Evolutionary conservation across 1,140 invertebrate genomes (phyloP).

Genomic region (Drosophila baimaii): DNA sequence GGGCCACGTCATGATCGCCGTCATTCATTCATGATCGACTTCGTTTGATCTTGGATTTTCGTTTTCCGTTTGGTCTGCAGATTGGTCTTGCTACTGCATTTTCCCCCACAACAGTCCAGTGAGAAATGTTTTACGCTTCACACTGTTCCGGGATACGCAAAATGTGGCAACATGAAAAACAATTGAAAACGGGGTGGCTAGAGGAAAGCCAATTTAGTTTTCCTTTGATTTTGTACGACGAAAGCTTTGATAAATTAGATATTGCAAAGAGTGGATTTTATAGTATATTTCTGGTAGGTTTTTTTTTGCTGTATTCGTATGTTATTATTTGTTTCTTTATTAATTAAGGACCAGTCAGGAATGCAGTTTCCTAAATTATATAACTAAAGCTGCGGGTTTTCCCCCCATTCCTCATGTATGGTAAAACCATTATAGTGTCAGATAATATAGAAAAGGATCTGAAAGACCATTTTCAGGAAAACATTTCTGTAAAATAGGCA

Average conservation of each 20-base stretch:
- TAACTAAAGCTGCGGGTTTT: too few relatives aligned
- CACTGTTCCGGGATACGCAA: conserved; percentile 52
- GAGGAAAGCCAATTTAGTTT: conserved; percentile 25
- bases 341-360: too few relatives aligned
- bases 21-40: conserved; percentile 43
- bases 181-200: conserved; percentile 14
- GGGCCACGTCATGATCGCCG: conserved; percentile 54
- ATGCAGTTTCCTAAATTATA: too few relatives aligned
- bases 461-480: too few relatives aligned
- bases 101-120: conserved; percentile 25
- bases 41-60: conserved; percentile 52
- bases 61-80: conserved; percentile 17
- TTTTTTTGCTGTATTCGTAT: conserved; percentile 6
- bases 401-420: too few relatives aligned
- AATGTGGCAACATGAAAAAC: conserved; percentile 2
- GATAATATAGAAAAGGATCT: too few relatives aligned
- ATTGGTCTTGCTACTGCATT: conserved; percentile 22
- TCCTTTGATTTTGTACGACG: conserved; percentile 30
- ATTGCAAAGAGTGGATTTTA: conserved; percentile 3
- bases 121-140: conserved; percentile 56
- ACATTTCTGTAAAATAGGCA: too few relatives aligned
- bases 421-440: too few relatives aligned
- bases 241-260: conserved; percentile 41
- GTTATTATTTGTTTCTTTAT: too few relatives aligned
- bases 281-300: too few relatives aligned